Evolutionary conservation across 2,888 invertebrate species (phyloP).

Genomic region (Lochmaea capreae): DNA sequence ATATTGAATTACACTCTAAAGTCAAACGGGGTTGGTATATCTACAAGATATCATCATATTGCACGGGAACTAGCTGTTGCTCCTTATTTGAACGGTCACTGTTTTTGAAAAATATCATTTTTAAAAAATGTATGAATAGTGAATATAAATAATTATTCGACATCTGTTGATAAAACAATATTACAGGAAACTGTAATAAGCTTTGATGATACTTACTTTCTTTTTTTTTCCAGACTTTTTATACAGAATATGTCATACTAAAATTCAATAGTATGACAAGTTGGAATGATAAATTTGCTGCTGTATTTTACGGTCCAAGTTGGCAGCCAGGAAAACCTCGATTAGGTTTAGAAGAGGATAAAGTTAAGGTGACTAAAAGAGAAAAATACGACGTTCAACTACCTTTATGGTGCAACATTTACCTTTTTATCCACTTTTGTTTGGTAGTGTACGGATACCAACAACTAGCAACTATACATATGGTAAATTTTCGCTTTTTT

Average conservation of each 20-base stretch:
- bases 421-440: constrained; percentile 75
- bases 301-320: constrained; percentile 86
- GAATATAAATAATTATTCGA: too few species aligned
- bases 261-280: constrained; percentile 71
- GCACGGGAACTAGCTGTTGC: too few species aligned
- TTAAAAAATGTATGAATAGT: too few species aligned
- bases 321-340: constrained; percentile 86
- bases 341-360: constrained; percentile 80
- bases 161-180: too few species aligned
- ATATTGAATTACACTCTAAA: too few species aligned
- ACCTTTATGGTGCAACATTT: constrained; percentile 76
- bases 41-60: too few species aligned
- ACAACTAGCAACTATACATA: constrained; percentile 71
- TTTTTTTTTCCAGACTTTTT: constrained; percentile 76
- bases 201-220: too few species aligned
- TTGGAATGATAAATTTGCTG: constrained; percentile 75
- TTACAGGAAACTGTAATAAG: too few species aligned
- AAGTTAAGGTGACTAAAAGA: constrained; percentile 76
- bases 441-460: constrained; percentile 76
- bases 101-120: too few species aligned
- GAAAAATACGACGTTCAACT: constrained; percentile 76
- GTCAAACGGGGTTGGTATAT: too few species aligned
- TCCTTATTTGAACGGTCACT: too few species aligned
- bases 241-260: constrained; percentile 75
- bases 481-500: constrained; percentile 67